These are phyloP conservation scores for Lynx canadensis DNA, from an alignment of 2,113 vertebrate species.

Conservation along the genomic window DNA sequence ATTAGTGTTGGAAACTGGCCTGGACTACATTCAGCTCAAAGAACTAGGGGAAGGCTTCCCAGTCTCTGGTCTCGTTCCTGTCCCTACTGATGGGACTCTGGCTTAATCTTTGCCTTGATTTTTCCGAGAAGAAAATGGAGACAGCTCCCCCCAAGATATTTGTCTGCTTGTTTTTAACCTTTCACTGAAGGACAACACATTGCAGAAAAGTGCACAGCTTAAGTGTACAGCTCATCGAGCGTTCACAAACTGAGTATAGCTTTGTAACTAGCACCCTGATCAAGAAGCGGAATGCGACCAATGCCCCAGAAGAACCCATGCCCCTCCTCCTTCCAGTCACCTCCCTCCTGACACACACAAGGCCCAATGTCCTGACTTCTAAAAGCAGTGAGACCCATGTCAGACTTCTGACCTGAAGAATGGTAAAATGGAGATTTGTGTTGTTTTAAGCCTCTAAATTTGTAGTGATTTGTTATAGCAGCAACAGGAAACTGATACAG, in stretches of 20 bases:
- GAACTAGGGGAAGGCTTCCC: background rate
- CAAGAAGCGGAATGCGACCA: background rate
- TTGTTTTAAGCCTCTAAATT: background rate
- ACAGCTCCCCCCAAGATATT: background rate
- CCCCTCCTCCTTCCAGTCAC: background rate
- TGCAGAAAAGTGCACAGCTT: background rate
- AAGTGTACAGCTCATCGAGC: background rate
- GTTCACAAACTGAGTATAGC: background rate
- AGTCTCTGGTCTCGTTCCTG: background rate
- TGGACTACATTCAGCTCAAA: background rate
- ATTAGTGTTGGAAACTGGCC: background rate
- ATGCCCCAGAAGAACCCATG: background rate
- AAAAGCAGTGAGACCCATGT: background rate
- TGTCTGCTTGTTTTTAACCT: background rate
- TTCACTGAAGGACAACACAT: background rate
- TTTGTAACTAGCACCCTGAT: background rate
- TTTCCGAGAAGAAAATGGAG: background rate
- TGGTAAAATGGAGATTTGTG: background rate
- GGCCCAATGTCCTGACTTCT: background rate
- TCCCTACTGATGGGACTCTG: background rate
- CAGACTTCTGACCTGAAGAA: background rate
- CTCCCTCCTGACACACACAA: background rate
- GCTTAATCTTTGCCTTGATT: slow-evolving; percentile 2
- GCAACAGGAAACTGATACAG: background rate
- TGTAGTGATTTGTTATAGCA: background rate